These are phyloP conservation scores for Eudasyphora cyanicolor DNA, from an alignment of 2,888 invertebrate genomes.

Conservation along the genomic window DNA sequence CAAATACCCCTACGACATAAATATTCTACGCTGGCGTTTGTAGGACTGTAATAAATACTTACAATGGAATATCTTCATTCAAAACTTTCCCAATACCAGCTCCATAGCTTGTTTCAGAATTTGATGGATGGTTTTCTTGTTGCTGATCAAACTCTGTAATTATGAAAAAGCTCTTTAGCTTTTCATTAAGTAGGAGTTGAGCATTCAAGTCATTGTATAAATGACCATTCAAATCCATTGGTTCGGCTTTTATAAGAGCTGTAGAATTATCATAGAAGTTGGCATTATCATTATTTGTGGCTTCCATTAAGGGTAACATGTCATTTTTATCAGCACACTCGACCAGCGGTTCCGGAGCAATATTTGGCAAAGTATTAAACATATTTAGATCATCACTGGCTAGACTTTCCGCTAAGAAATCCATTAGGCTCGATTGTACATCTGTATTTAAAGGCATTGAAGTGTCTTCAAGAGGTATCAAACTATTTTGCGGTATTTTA, in stretches of 20 bases:
- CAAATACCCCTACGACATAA: too few species aligned
- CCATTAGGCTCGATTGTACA: slow-evolving; percentile 78
- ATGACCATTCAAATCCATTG: slow-evolving; percentile 55
- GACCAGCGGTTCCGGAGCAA: slow-evolving; percentile 73
- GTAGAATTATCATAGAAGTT: slow-evolving; percentile 70
- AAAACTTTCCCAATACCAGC: slow-evolving; percentile 34
- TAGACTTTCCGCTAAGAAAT: slow-evolving; percentile 78
- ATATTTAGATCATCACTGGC: slow-evolving; percentile 74
- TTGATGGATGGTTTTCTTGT: slow-evolving; percentile 5
- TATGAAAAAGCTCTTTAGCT: slow-evolving; percentile 64
- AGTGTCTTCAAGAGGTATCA: slow-evolving; percentile 47
- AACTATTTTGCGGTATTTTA: slow-evolving; percentile 27
- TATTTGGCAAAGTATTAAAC: slow-evolving; percentile 72
- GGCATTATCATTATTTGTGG: slow-evolving; percentile 64
- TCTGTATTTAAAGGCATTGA: slow-evolving; percentile 71
- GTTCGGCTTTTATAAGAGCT: slow-evolving; percentile 53
- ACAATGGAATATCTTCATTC: slow-evolving; percentile 47
- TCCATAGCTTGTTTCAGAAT: slow-evolving; percentile 19
- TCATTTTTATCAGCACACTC: slow-evolving; percentile 71
- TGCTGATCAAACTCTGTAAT: slow-evolving; percentile 49
- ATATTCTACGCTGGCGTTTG: too few species aligned
- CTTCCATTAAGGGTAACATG: slow-evolving; percentile 74
- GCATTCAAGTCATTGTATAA: slow-evolving; percentile 47
- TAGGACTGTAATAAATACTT: slow-evolving; percentile 40
- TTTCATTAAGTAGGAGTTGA: slow-evolving; percentile 62